These are phyloP conservation scores for Perithous albicinctus DNA, from an alignment of 2,888 invertebrate genomes.

Conservation along the genomic window DNA sequence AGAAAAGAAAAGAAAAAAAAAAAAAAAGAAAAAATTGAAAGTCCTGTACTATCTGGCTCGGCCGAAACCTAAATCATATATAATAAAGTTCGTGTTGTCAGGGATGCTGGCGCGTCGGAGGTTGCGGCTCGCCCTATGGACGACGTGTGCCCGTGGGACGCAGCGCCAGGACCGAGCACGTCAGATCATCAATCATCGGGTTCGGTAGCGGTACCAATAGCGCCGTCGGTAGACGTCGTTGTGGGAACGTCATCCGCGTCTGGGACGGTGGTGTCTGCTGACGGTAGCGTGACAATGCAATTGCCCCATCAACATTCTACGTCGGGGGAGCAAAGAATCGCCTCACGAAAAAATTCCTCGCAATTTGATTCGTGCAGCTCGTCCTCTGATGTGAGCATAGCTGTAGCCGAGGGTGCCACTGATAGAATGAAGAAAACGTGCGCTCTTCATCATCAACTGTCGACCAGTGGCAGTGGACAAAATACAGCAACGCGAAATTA, in stretches of 20 bases:
- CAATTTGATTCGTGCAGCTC: conserved; percentile 90
- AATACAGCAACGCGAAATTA: conserved; percentile 63
- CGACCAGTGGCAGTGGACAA: conserved; percentile 63
- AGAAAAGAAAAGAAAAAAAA: conserved; percentile 67
- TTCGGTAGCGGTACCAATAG: conserved; percentile 30
- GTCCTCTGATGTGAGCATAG: conserved; percentile 90
- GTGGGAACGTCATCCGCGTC: conserved; percentile 74
- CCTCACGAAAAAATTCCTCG: conserved; percentile 89
- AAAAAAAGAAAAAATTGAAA: not conserved
- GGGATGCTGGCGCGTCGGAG: conserved; percentile 82
- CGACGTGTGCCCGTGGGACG: conserved; percentile 88
- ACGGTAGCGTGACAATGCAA: conserved; percentile 36
- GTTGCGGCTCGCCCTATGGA: conserved; percentile 83
- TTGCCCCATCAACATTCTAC: conserved; percentile 66
- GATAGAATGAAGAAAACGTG: conserved; percentile 87
- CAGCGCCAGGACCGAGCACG: conserved; percentile 78
- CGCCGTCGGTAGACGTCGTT: conserved; percentile 69
- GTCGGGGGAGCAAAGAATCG: conserved; percentile 70
- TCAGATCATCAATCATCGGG: conserved; percentile 69
- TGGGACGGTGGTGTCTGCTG: conserved; percentile 67
- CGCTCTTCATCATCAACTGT: conserved; percentile 86
- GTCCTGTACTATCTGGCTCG: conserved; percentile 41
- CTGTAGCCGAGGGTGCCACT: conserved; percentile 86
- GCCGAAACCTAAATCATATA: conserved; percentile 78
- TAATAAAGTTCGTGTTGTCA: conserved; percentile 83